Evolutionary conservation across 2,113 vertebrate genomes (phyloP), one percentile per base, ranked within the genome.

Genomic region (Malurus alboscapulatus): DNA sequence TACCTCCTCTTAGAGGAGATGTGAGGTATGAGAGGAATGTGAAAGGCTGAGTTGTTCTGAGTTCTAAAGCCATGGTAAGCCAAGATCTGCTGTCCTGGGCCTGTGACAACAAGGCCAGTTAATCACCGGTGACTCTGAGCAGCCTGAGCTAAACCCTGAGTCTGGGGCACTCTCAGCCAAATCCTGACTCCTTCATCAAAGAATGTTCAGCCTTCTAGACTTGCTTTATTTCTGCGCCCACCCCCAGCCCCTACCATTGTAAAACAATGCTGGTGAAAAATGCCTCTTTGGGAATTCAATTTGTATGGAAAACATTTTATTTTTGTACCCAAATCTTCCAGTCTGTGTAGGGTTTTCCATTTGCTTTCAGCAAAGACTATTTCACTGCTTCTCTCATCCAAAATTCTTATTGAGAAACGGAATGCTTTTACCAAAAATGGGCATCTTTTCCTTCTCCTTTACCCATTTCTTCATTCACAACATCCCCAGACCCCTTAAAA

Each of bases 381-480:
- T 88, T 91, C 62, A 84, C 53, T 58, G 34, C 44, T 92, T 88
- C 74, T 63, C 65, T 81, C 48, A 59, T 92, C 77, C 95, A 96
- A 61, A 88, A 86, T 78, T 93, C 68, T 84, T 84, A 57, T 26
- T 92, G 86, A 95, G 81, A 84, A 95, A 75, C 30, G 12, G 76
- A 88, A 93, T 92, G 53, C 68, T 90, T 95, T 94, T 90, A 92
- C 95, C 93, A 88, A 90, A 95, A 96, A 91, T 93, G 88, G 94
- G 18, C 58, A 85, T 86, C 51, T 94, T 93, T 92, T 95, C 77
- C 94, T 94, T 90, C 72, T 85, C 38, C 19, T 80, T 94, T 45
- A 51, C 54, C 58, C 50, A 26, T 26, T 83, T 83, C 79, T 93
- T 58, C 76, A 51, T 94, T 80, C 72, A 88, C 50, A 88, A 54